phyloP scores from a whole-genome alignment of 2,797 vertebrate genomes.

The Pempheris klunzingeri region DNA sequence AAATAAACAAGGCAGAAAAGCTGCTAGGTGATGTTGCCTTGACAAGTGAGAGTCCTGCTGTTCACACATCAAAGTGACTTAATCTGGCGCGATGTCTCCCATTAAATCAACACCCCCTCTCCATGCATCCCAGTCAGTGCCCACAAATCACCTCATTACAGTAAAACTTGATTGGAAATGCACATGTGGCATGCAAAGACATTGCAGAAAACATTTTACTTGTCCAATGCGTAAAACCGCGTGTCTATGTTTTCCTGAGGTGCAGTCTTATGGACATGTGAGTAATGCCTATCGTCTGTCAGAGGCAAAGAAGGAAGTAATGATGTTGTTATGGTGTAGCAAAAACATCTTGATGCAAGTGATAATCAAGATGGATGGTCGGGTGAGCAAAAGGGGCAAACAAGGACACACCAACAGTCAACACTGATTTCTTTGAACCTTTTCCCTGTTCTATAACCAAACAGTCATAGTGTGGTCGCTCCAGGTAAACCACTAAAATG shows the following conservation, averaged over 20 bases:
- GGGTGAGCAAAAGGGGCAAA: no score
- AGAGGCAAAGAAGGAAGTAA: background rate
- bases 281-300: background rate
- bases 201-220: background rate
- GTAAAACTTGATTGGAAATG: background rate
- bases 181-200: background rate
- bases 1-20: conserved; percentile 57
- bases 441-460: no score
- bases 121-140: background rate
- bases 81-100: conserved; percentile 12
- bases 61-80: conserved; percentile 48
- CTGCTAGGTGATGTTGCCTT: conserved; percentile 33
- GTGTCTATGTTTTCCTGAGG: background rate
- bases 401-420: no score
- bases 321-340: background rate
- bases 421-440: background rate
- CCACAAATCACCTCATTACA: conserved; percentile 3
- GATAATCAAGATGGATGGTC: no score
- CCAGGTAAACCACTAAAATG: no score
- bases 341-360: no score
- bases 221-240: background rate
- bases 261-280: background rate
- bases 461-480: no score
- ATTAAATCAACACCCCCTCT: conserved; percentile 11
- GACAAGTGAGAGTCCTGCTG: conserved; percentile 40